These are phyloP conservation scores for Lytechinus pictus DNA, from an alignment of 35 echinoderm and acorn worm species.

Conservation along the genomic window DNA sequence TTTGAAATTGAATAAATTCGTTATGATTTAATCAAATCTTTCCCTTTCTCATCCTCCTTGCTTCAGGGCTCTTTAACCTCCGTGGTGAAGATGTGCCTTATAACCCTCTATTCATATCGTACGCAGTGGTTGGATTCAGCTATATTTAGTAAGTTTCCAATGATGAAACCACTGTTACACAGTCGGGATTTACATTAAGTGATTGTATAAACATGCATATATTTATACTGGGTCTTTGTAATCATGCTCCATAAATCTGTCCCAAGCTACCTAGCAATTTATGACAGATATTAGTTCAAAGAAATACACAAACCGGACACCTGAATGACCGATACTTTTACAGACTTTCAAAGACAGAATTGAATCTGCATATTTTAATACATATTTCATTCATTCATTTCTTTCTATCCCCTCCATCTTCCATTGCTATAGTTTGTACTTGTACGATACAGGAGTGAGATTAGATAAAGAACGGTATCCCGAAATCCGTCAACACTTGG, in stretches of 20 bases:
- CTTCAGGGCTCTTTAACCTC: slow-evolving; percentile 89
- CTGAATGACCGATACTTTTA: too few species aligned
- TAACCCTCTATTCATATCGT: slow-evolving; percentile 90
- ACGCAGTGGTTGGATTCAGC: slow-evolving; percentile 62
- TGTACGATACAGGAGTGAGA: not conserved
- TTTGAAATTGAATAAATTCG: not conserved
- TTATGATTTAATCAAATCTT: not conserved
- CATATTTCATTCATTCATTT: too few species aligned
- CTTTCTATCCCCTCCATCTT: not conserved
- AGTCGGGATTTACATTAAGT: too few species aligned
- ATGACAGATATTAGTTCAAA: too few species aligned
- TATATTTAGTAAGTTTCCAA: slow-evolving; percentile 60
- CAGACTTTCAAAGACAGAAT: too few species aligned
- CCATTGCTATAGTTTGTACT: not conserved
- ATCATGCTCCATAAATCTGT: too few species aligned
- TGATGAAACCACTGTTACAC: too few species aligned
- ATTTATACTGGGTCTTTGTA: too few species aligned
- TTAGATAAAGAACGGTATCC: not conserved
- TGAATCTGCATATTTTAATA: too few species aligned
- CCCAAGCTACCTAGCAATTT: too few species aligned
- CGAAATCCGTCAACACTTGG: not conserved
- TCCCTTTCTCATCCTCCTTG: not conserved
- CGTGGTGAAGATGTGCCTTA: slow-evolving; percentile 83
- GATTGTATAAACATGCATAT: too few species aligned
- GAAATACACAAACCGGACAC: too few species aligned